These are phyloP conservation scores for Sthenelais limicola DNA, from an alignment of 2,888 invertebrate species.

Conservation along the genomic window DNA sequence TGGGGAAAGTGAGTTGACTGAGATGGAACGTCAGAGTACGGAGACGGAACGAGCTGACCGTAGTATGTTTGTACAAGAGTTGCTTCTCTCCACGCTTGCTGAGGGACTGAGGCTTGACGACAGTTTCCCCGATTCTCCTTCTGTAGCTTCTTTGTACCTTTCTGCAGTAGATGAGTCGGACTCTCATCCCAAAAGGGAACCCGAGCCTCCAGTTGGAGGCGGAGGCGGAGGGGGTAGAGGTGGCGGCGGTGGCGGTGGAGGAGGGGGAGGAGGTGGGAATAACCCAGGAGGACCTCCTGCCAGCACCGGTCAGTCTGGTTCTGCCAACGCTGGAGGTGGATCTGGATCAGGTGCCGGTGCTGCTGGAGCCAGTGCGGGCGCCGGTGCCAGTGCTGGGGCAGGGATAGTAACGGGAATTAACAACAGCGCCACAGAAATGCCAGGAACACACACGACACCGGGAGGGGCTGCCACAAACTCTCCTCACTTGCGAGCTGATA, in stretches of 20 bases:
- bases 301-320: background rate
- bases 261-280: background rate
- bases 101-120: slow-evolving; percentile 61
- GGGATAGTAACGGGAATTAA: slow-evolving; percentile 51
- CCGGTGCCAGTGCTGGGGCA: slow-evolving; percentile 49
- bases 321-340: background rate
- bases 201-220: background rate
- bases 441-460: slow-evolving; percentile 33
- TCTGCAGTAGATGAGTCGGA: slow-evolving; percentile 21
- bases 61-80: slow-evolving; percentile 81
- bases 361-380: background rate
- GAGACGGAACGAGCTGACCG: slow-evolving; percentile 76
- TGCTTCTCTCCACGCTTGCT: slow-evolving; percentile 78
- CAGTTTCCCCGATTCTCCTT: slow-evolving; percentile 14
- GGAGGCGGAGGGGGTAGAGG: slow-evolving; percentile 2
- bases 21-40: slow-evolving; percentile 52
- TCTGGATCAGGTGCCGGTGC: slow-evolving; percentile 9
- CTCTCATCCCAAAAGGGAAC: slow-evolving; percentile 11
- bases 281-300: background rate
- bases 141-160: slow-evolving; percentile 18
- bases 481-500: slow-evolving; percentile 53
- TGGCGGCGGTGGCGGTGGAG: slow-evolving; percentile 15
- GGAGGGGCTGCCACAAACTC: slow-evolving; percentile 52
- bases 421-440: slow-evolving; percentile 44
- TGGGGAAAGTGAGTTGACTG: slow-evolving; percentile 56